Conservation (phyloP, 2,113 vertebrate genomes). For the Neolamprologus sp. region DNA sequence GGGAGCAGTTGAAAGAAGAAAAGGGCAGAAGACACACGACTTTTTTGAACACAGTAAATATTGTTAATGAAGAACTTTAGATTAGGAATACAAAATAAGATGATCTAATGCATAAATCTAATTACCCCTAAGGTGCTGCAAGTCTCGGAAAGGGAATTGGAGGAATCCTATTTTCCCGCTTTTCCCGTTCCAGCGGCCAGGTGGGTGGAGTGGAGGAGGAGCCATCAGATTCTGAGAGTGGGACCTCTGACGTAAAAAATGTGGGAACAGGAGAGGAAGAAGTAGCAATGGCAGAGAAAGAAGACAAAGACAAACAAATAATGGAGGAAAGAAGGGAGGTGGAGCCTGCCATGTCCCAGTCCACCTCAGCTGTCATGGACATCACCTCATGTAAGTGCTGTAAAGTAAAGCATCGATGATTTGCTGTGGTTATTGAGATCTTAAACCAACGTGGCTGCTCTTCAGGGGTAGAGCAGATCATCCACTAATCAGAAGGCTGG, state of each 20-base stretch:
- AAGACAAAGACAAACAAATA: slow-evolving; percentile 65
- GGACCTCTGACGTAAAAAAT: slow-evolving; percentile 60
- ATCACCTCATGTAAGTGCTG: slow-evolving; percentile 73
- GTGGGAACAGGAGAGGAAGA: slow-evolving; percentile 7
- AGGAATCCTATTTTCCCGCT: slow-evolving; percentile 91
- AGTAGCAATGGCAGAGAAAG: background rate
- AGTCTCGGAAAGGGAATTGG: slow-evolving; percentile 94
- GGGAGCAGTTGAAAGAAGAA: background rate
- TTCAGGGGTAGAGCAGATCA: background rate
- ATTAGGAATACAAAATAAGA: background rate
- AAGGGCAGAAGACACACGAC: background rate
- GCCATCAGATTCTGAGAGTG: slow-evolving; percentile 48
- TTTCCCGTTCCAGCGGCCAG: slow-evolving; percentile 80
- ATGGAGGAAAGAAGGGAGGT: slow-evolving; percentile 60
- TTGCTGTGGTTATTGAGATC: background rate
- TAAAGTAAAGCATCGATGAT: background rate
- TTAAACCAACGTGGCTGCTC: background rate
- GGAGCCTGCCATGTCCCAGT: slow-evolving; percentile 69
- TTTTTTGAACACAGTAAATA: background rate
- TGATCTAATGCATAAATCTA: background rate
- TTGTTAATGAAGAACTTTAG: background rate
- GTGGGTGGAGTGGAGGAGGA: slow-evolving; percentile 69
- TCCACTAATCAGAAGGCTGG: background rate
- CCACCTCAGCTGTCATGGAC: slow-evolving; percentile 79
- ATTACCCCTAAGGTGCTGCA: slow-evolving; percentile 77